These are phyloP conservation scores for Leuciscus idus DNA, from an alignment of 2,113 vertebrate genomes.

Conservation along the genomic window DNA sequence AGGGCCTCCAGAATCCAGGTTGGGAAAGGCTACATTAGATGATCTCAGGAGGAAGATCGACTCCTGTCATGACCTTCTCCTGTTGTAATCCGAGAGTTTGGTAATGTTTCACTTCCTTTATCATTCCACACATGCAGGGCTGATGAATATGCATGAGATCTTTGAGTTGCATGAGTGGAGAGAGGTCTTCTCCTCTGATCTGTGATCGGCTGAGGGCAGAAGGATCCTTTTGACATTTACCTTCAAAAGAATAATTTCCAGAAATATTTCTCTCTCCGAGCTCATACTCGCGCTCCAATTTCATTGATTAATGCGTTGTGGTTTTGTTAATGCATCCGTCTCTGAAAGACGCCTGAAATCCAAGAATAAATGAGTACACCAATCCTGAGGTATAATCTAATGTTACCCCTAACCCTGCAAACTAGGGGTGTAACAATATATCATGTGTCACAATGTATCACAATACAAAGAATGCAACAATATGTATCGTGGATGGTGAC, in stretches of 20 bases:
- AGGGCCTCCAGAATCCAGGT: not conserved
- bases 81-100: conserved; percentile 26
- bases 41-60: not conserved
- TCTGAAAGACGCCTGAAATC: not conserved
- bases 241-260: not conserved
- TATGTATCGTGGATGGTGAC: no score
- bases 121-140: not conserved
- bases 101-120: conserved; percentile 22
- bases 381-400: not conserved
- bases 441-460: no score
- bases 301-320: conserved; percentile 50
- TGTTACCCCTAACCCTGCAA: no score
- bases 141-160: conserved; percentile 47
- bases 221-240: conserved; percentile 6
- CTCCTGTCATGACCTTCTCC: not conserved
- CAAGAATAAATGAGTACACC: not conserved
- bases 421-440: not conserved
- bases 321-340: conserved; percentile 16
- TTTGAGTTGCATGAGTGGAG: not conserved
- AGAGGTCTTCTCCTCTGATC: conserved; percentile 42
- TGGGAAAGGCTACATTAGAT: not conserved
- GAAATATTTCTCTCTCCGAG: not conserved
- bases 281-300: not conserved
- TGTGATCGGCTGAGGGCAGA: conserved; percentile 35
- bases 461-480: no score